phyloP scores from a whole-genome alignment of 2,888 invertebrate species.

The Dryococelus australis region DNA sequence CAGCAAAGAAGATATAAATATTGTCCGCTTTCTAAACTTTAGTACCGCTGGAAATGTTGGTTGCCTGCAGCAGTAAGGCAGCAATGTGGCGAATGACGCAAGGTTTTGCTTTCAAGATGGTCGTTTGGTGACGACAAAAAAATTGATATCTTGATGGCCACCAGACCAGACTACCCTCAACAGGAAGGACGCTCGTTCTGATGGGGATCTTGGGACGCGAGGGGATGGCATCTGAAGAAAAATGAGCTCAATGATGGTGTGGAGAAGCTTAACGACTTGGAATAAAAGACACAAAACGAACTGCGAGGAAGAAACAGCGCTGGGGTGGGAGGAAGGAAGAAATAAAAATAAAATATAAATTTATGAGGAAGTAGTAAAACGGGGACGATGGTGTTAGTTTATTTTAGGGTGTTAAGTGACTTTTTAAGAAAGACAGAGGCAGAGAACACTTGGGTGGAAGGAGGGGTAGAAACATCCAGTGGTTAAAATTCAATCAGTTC shows the following conservation, averaged over 20 bases:
- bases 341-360: not conserved
- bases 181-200: not conserved
- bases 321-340: not conserved
- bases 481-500: too few species aligned
- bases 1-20: too few species aligned
- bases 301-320: not conserved
- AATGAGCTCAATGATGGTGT: slow-evolving; percentile 7
- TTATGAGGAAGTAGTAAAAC: slow-evolving; percentile 10
- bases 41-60: not conserved
- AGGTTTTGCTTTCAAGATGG: not conserved
- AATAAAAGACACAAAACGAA: slow-evolving; percentile 10
- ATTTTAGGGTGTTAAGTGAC: not conserved
- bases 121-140: not conserved
- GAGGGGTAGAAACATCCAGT: not conserved
- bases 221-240: not conserved
- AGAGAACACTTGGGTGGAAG: not conserved
- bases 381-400: not conserved
- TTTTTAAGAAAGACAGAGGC: not conserved
- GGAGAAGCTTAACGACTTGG: slow-evolving; percentile 16
- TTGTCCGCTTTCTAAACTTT: not conserved
- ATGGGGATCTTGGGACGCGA: not conserved
- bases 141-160: not conserved
- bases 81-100: not conserved
- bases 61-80: not conserved
- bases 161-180: not conserved